These are phyloP conservation scores for Paramuricea clavata DNA, from an alignment of 92 coral and sea anemone species.

Conservation along the genomic window DNA sequence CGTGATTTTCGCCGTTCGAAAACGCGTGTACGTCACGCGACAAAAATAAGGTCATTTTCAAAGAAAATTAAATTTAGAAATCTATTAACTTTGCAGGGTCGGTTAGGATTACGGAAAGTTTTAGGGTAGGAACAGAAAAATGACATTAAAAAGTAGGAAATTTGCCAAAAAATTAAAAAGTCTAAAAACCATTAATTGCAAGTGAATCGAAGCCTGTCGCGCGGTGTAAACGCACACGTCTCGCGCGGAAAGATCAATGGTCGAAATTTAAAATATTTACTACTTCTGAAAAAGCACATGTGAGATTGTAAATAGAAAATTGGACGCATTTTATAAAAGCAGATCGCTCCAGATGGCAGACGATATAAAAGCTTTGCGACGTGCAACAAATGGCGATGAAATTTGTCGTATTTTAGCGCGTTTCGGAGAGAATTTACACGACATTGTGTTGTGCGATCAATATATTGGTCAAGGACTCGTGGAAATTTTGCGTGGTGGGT, in stretches of 20 bases:
- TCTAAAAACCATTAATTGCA: not conserved
- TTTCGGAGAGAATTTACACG: conserved; percentile 67
- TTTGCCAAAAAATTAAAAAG: not conserved
- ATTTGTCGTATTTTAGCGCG: conserved; percentile 59
- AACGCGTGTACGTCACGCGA: conserved; percentile 20
- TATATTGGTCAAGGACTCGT: conserved; percentile 83
- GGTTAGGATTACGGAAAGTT: no score
- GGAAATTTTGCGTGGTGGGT: conserved; percentile 79
- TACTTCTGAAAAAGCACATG: not conserved
- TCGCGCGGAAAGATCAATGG: not conserved
- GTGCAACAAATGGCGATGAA: conserved; percentile 14
- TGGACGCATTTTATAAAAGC: not conserved
- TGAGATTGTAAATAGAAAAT: not conserved
- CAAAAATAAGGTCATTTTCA: not conserved
- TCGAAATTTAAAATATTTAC: no score
- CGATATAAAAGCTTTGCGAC: not conserved
- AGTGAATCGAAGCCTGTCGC: no score
- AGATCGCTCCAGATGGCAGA: not conserved
- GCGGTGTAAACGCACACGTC: not conserved
- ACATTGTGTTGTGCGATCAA: conserved; percentile 68
- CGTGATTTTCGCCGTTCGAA: not conserved
- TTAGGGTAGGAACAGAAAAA: no score
- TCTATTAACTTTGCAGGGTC: no score
- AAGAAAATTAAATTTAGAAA: no score
- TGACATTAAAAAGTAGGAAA: no score